Percentiles rank a stretch among this genome's conserved stretches.
Conservation (phyloP, 2,113 vertebrate species). For the Crotophaga sulcirostris region DNA sequence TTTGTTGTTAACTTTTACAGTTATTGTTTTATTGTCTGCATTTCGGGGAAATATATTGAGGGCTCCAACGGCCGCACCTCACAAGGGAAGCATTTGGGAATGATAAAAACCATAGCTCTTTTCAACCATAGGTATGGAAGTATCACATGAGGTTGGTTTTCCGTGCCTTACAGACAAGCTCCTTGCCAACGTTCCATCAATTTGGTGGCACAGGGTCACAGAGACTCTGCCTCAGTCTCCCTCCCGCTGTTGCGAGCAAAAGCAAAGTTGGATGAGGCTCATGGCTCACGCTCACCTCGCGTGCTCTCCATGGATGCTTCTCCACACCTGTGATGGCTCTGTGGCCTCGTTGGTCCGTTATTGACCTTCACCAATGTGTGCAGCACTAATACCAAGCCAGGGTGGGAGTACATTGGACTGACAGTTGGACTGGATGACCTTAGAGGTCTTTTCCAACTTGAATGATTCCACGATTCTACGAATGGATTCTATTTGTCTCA, state of each 20-base stretch:
- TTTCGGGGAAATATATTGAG: neutral
- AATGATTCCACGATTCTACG: too few relatives aligned
- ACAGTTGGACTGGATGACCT: too few relatives aligned
- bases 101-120: neutral
- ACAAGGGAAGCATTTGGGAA: neutral
- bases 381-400: neutral
- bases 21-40: neutral
- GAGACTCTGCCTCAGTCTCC: neutral
- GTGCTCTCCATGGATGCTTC: neutral
- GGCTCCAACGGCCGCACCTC: neutral
- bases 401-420: neutral
- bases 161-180: neutral
- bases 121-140: neutral
- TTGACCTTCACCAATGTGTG: neutral
- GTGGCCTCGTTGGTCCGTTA: neutral
- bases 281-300: accelerated
- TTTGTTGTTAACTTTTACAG: neutral
- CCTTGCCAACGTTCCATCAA: neutral
- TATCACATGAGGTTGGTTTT: neutral
- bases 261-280: neutral
- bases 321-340: neutral
- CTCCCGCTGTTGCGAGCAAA: neutral
- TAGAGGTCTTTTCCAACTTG: too few relatives aligned
- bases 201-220: neutral
- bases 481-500: neutral